These are phyloP conservation scores for Watsonalla cultraria DNA, from an alignment of 2,888 invertebrate genomes.

Conservation along the genomic window DNA sequence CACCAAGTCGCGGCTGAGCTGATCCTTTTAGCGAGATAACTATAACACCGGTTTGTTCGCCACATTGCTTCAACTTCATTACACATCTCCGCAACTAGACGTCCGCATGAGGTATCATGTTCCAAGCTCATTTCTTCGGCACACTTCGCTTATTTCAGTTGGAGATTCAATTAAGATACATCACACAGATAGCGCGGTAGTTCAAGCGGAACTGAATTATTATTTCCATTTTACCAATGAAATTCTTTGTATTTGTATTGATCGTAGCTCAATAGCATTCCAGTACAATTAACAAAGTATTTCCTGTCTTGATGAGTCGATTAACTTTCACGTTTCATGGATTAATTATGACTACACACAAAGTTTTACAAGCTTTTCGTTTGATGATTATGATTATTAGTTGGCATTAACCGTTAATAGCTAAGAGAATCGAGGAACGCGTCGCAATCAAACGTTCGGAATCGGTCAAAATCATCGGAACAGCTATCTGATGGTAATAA, in stretches of 20 bases:
- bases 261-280: constrained; percentile 23
- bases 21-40: constrained; percentile 47
- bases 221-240: constrained; percentile 43
- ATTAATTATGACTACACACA: constrained; percentile 22
- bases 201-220: constrained; percentile 38
- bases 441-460: constrained; percentile 43
- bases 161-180: constrained; percentile 64
- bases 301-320: constrained; percentile 4
- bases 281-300: constrained; percentile 12
- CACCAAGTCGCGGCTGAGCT: constrained; percentile 21
- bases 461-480: constrained; percentile 43
- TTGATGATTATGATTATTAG: constrained; percentile 42
- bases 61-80: constrained; percentile 51
- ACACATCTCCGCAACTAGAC: constrained; percentile 35
- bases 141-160: constrained; percentile 52
- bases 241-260: constrained; percentile 21
- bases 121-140: constrained; percentile 43
- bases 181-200: constrained; percentile 44
- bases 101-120: constrained; percentile 39
- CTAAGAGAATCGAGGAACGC: constrained; percentile 25
- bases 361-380: constrained; percentile 34
- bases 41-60: constrained; percentile 31
- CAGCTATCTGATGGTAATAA: constrained; percentile 51
- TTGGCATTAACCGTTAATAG: constrained; percentile 38
- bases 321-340: constrained; percentile 25